Evolutionary conservation across 2,888 invertebrate species (phyloP), one percentile per base, ranked within the genome.

Genomic region (Malthinus seriepunctatus): DNA sequence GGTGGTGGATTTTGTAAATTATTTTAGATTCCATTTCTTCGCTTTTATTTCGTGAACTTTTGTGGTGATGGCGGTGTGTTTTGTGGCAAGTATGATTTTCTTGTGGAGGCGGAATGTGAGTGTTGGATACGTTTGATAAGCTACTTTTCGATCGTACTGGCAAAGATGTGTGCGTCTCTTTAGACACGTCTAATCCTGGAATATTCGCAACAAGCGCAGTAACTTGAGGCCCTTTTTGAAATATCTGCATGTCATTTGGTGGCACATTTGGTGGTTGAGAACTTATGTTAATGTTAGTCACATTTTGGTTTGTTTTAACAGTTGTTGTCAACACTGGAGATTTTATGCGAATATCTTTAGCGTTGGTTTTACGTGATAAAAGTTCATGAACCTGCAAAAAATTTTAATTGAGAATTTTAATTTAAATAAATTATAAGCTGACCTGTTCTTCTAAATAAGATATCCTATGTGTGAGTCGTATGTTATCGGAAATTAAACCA

Each of bases 381-480:
- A 88, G 76, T 67, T 78, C 78, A 1, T 78, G 71, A 5, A 78
- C 78, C 78, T 78, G 57, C 14, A 72, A 67, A 49, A 51, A 46
- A 52, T 42, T n/a, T 35, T 47, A 31, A 53, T 38, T 35, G 8
- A 14, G 32, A 51, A 32, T 34, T 32, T 53, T 37, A 8, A 9
- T 51, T 44, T 32, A 3, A 32, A 23, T 11, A 14, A 31, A 32
- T 37, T 49, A 49, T 12, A 34, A 42, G 38, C 82, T 80, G 64
- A 92, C 92, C 79, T 93, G 93, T 73, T 94, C 93, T 77, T 95
- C 94, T 56, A 95, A 83, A 77, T 94, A 94, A 1, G 92, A 91
- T 71, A 94, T 94, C 66, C 94, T 84, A 77, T 94, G 94, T 9
- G 92, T 92, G 59, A 94, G 82, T 49, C 93, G 82, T 60, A 92